These are phyloP conservation scores for Anas flavirostris DNA, from an alignment of 2,797 vertebrate species.

Conservation along the genomic window DNA sequence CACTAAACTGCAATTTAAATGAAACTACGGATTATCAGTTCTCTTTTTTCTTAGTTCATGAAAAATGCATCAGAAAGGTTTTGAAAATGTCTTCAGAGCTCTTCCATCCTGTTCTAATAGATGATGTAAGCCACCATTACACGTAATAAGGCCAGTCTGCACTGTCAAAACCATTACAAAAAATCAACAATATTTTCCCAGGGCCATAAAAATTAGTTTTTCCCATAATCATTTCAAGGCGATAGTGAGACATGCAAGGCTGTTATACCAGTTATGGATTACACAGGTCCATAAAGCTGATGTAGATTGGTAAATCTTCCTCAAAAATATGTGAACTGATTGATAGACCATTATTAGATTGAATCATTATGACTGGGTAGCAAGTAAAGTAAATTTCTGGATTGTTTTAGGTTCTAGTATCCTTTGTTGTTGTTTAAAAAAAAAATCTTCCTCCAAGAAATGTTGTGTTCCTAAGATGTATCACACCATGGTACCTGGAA, in stretches of 20 bases:
- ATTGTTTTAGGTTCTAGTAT: neutral
- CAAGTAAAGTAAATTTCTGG: neutral
- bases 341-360: neutral
- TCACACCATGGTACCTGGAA: neutral
- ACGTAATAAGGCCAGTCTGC: neutral
- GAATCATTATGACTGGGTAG: neutral
- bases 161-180: neutral
- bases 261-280: neutral
- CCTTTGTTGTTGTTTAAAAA: neutral
- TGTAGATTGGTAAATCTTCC: neutral
- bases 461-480: neutral
- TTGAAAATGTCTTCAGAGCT: neutral
- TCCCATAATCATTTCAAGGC: neutral
- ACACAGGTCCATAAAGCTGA: neutral
- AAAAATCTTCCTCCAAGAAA: neutral
- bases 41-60: neutral
- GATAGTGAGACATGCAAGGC: neutral
- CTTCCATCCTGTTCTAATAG: neutral
- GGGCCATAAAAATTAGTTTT: neutral
- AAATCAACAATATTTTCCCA: neutral
- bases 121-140: neutral
- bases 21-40: neutral
- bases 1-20: neutral
- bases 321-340: neutral
- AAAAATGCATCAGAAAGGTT: neutral